Conservation (phyloP, 1,140 invertebrate genomes). For the Sitodiplosis mosellana region DNA sequence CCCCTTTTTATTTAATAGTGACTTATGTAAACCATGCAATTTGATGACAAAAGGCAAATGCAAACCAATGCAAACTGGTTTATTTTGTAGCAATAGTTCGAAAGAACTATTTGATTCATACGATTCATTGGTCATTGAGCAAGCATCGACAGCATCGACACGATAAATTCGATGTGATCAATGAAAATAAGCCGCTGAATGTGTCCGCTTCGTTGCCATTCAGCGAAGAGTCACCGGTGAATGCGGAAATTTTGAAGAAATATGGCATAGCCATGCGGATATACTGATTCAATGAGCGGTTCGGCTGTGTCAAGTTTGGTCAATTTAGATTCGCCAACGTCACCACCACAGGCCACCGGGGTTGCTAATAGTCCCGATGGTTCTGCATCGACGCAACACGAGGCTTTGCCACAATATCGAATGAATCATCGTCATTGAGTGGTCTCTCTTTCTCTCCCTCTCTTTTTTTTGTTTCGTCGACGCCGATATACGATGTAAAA, state of each 20-base stretch:
- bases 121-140: conserved; percentile 2
- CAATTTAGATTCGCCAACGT: conserved; percentile 39
- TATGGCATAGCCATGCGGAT: conserved; percentile 4
- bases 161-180: no score
- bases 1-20: no score
- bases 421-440: conserved; percentile 12
- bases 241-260: conserved; percentile 6
- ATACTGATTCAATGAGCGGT: conserved; percentile 31
- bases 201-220: background rate
- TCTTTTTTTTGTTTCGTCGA: no score
- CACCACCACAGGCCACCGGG: conserved; percentile 55
- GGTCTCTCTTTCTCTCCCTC: no score
- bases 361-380: background rate
- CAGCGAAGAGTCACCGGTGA: conserved; percentile 5
- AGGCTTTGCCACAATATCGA: conserved; percentile 18
- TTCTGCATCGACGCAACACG: conserved; percentile 10
- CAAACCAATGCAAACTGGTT: background rate
- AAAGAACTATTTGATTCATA: conserved; percentile 6
- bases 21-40: background rate
- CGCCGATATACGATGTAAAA: no score
- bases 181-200: no score
- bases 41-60: background rate
- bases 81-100: background rate
- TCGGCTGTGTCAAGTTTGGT: conserved; percentile 47
- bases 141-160: no score